A percentile compares a stretch with the other conserved stretches of the same genome.
phyloP scores from a whole-genome alignment of 23 tunicate genomes.

The Diplosoma virens region DNA sequence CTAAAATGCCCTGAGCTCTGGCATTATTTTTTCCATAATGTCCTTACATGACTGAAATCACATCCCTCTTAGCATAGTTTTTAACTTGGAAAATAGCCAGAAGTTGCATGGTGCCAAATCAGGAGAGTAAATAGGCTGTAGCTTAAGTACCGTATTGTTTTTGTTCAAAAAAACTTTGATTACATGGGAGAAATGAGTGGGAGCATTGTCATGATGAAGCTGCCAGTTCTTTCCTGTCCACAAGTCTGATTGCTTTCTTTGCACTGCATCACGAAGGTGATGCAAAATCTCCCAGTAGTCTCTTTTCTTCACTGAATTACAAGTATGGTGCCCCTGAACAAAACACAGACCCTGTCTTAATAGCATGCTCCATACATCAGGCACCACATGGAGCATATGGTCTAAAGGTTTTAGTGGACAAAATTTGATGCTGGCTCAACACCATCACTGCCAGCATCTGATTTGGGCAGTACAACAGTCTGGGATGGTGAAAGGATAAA shows the following conservation, averaged over 20 bases:
- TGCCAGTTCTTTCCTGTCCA: background rate
- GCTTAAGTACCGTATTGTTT: background rate
- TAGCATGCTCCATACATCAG: too few species aligned
- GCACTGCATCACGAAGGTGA: slow-evolving; percentile 1
- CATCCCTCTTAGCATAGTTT: background rate
- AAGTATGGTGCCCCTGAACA: too few species aligned
- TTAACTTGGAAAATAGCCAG: slow-evolving; percentile 4
- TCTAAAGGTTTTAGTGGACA: too few species aligned
- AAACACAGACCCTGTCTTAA: too few species aligned
- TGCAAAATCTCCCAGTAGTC: background rate
- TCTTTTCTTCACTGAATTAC: background rate
- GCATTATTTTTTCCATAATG: slow-evolving; percentile 3
- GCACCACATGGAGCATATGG: too few species aligned
- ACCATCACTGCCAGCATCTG: too few species aligned
- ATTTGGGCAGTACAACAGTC: too few species aligned
- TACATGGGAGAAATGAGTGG: background rate
- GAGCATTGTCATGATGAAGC: slow-evolving; percentile 10
- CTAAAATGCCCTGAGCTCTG: slow-evolving; percentile 17
- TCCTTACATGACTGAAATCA: background rate
- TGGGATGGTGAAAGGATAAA: too few species aligned
- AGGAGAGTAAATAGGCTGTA: background rate
- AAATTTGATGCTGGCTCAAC: too few species aligned
- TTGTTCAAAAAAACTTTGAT: background rate
- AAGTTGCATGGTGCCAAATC: slow-evolving; percentile 2
- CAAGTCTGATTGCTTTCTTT: background rate